Base-by-base conservation (phyloP, 2,888 invertebrate species). In the Yponomeuta cagnagella region DNA sequence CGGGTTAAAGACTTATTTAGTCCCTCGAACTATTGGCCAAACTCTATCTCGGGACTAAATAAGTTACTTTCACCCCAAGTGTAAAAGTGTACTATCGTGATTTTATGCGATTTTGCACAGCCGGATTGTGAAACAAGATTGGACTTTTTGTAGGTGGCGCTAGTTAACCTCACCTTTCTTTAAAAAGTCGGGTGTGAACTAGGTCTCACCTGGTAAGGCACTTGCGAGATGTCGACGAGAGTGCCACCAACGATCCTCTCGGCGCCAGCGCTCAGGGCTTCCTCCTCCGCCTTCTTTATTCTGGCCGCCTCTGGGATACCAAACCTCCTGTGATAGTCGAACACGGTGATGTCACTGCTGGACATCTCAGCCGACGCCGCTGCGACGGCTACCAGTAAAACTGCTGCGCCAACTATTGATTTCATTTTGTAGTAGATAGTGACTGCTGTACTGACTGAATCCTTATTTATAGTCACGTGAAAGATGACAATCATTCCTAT, bases 131-230 rank as follows among this genome's bases (percentile, higher is more conserved):
- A 33, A 33, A 33, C 0, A 43, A 43, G 9, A 43, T 43, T 5
- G 3, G 43, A 8, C 6, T 43, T 43, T 5, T 43, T 43, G 5
- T 43, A 1, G 43, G 43, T 43, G 8, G 8, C 43, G 43, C 43
- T 43, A 43, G 43, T 43, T 8, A 43, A 43, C 9, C 6, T 43
- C 43, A 43, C 1, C 1, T 5, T 0, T 0, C 43, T 1, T 8
- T 8, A 8, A 43, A 43, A 43, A 33, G 8, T 3, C 43, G 8
- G 43, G 6, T 43, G 8, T 43, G 8, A 43, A 43, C 9, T 43
- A 8, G 8, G 10, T 65, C 70, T 74, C 75, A 87, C 88, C 80
- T 87, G 87, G 74, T 86, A 87, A 5, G 88, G 87, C 31, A 79
- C 76, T 48, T 77, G n/a, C 2, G 78, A 71, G 58, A 88, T 82